Evolutionary conservation across 2,113 vertebrate genomes (phyloP).

Genomic region (Peromyscus californicus): DNA sequence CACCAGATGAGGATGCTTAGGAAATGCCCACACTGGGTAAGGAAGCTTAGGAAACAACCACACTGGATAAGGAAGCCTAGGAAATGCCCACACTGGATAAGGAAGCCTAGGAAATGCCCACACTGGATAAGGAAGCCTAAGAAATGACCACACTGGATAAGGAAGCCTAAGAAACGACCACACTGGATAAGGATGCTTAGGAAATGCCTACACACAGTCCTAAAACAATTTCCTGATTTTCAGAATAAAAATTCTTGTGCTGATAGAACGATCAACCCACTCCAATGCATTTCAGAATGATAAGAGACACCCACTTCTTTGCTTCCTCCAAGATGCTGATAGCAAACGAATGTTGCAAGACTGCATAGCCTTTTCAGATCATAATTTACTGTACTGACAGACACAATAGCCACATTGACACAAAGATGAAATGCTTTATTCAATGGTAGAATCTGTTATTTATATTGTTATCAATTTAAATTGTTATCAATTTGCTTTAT

Average conservation of each 20-base stretch:
- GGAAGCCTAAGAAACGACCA: slow-evolving; percentile 36
- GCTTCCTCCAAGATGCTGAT: slow-evolving; percentile 57
- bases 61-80: not conserved
- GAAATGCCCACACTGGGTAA: too few relatives aligned
- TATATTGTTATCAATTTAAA: slow-evolving; percentile 2
- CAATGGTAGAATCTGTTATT: slow-evolving; percentile 31
- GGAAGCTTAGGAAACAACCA: too few relatives aligned
- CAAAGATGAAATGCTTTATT: slow-evolving; percentile 41
- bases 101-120: slow-evolving; percentile 46
- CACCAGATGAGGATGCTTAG: not conserved
- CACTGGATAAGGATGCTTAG: slow-evolving; percentile 40
- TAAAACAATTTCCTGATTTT: slow-evolving; percentile 67
- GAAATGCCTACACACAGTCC: slow-evolving; percentile 39
- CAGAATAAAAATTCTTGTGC: slow-evolving; percentile 66
- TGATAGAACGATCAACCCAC: slow-evolving; percentile 34
- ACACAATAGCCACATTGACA: not conserved
- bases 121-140: slow-evolving; percentile 33
- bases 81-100: slow-evolving; percentile 35
- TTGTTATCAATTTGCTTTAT: not conserved
- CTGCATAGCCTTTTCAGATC: not conserved
- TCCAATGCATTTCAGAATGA: slow-evolving; percentile 62
- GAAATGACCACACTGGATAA: slow-evolving; percentile 41
- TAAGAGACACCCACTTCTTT: slow-evolving; percentile 49
- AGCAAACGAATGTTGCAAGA: slow-evolving; percentile 48
- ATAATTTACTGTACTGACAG: slow-evolving; percentile 34